Conservation (phyloP, 2,888 invertebrate species). For the Atrina japonica region DNA sequence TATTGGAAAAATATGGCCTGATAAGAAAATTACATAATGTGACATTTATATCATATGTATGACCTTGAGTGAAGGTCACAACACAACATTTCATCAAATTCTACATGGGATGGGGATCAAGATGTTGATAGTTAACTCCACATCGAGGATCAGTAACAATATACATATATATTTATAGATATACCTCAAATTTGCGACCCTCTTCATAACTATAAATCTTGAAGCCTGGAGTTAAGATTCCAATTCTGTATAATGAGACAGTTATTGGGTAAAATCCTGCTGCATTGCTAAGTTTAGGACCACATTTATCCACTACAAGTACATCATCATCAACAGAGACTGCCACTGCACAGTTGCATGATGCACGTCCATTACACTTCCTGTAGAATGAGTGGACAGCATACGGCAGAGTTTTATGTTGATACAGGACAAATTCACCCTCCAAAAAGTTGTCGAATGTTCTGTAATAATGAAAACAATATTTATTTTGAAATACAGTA, state of each 20-base stretch:
- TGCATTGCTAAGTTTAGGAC: slow-evolving; percentile 17
- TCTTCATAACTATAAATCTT: slow-evolving; percentile 28
- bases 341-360: slow-evolving; percentile 65
- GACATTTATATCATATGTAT: too few species aligned
- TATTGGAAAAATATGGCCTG: too few species aligned
- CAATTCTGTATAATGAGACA: slow-evolving; percentile 47
- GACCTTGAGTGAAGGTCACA: too few species aligned
- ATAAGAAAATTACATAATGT: too few species aligned
- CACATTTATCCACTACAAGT: slow-evolving; percentile 58
- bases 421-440: slow-evolving; percentile 58
- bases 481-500: neutral
- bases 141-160: neutral
- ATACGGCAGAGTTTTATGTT: slow-evolving; percentile 59
- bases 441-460: slow-evolving; percentile 50
- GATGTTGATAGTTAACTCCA: too few species aligned
- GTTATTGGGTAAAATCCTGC: slow-evolving; percentile 35
- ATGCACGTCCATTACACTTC: slow-evolving; percentile 40
- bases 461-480: slow-evolving; percentile 28
- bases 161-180: neutral
- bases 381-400: slow-evolving; percentile 46
- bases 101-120: too few species aligned
- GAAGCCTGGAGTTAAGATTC: slow-evolving; percentile 46
- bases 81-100: too few species aligned
- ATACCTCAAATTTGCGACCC: slow-evolving; percentile 31
- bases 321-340: slow-evolving; percentile 59